Percentiles rank a stretch among this genome's conserved stretches.
phyloP scores from a whole-genome alignment of 2,113 vertebrate genomes.

The Willisornis vidua region DNA sequence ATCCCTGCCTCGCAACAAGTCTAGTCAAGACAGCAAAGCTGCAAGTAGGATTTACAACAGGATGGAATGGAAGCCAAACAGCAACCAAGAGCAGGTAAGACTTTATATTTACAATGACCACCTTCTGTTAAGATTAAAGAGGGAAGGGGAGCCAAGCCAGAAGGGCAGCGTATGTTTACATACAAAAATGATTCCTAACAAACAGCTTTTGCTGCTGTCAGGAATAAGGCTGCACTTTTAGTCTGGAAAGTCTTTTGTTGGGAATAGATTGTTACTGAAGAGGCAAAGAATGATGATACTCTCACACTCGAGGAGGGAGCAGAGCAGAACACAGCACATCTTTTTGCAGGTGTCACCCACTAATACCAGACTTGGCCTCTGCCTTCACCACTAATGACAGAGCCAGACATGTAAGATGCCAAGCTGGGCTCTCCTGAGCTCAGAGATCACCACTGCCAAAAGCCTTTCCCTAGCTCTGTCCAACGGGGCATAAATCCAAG shows the following conservation, averaged over 20 bases:
- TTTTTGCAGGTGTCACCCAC: neutral
- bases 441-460: neutral
- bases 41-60: neutral
- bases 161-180: accelerated
- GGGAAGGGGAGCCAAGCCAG: neutral
- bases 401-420: accelerated
- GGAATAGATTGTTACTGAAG: neutral
- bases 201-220: neutral
- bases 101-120: neutral
- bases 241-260: neutral
- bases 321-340: neutral
- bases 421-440: neutral
- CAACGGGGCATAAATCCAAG: neutral
- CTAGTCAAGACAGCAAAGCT: neutral
- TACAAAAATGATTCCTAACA: neutral
- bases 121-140: neutral
- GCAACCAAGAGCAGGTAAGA: neutral
- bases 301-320: accelerated
- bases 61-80: neutral
- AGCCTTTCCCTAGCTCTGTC: neutral
- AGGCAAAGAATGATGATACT: neutral
- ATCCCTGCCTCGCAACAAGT: neutral
- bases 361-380: neutral
- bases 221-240: neutral
- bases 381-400: neutral